Evolutionary conservation across 2,797 vertebrate genomes (phyloP), one percentile per base, ranked within the genome.

Genomic region (Bradypodion pumilum): DNA sequence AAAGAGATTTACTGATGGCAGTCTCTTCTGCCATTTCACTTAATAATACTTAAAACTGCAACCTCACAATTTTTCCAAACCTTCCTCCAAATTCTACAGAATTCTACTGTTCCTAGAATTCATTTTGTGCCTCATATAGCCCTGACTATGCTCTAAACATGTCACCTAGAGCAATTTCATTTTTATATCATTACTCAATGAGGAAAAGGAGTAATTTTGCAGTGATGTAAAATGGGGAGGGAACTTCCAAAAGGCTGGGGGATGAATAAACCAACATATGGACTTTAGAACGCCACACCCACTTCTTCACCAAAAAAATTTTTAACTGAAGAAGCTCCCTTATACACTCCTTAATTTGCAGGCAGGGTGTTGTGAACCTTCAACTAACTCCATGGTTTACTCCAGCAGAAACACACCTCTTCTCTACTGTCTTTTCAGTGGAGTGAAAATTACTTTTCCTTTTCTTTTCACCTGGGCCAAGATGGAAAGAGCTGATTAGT

Each of bases 341-440:
- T 19, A 4, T 19, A 56, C 21, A 19, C 19, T 15, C 15, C 21
- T 2, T 56, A 56, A 19, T 56, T 19, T 56, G 52, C 15, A 5
- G 19, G 52, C 10, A 56, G 49, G 49, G 49, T 52, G 9, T 10
- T 52, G 16, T 52, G 49, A 49, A 0, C 49, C 49, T 7, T 52
- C 9, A 52, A 52, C 49, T 52, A 49, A 9, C 49, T 52, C 9
- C 49, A 52, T 52, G 49, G 40, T 80, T 80, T 59, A 19, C 27
- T 70, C 35, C 32, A 70, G 27, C 37, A 42, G 66, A 80, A 52
- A n/a, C 37, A 59, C 46, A 59, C 59, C 35, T 35, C 35, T 80
- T 80, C 78, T 70, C 23, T 40, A 63, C 56, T 63, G 32, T 49
- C 66, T 69, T 69, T 69, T 69, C 78, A 80, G 32, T 80, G 52